Percentiles rank a stretch among this genome's conserved stretches.
Evolutionary conservation across 2,888 invertebrate genomes (phyloP).

Genomic region (Caenorhabditis macrosperma): DNA sequence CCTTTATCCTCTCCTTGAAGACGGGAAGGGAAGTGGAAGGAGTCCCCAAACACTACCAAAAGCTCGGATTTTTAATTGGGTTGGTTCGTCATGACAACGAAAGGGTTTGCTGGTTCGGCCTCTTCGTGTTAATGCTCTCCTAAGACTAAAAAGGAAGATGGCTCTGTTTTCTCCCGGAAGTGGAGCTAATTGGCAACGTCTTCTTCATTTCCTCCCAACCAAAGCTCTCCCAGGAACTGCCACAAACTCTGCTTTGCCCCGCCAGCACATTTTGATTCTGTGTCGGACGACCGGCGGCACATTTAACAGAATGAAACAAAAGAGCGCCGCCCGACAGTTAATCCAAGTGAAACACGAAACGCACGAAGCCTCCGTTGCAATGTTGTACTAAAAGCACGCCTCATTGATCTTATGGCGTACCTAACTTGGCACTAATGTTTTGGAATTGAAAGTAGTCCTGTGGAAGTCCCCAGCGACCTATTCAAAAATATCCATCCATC

Average conservation of each 20-base stretch:
- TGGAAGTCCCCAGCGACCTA: background rate
- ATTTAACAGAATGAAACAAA: slow-evolving; percentile 56
- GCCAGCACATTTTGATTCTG: slow-evolving; percentile 51
- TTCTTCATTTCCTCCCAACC: background rate
- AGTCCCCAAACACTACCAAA: background rate
- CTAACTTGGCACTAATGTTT: slow-evolving; percentile 46
- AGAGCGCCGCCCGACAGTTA: slow-evolving; percentile 39
- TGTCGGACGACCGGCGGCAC: slow-evolving; percentile 30
- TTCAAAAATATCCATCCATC: slow-evolving; percentile 1
- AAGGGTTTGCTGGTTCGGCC: background rate
- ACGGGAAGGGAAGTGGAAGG: too few species aligned
- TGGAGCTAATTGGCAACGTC: slow-evolving; percentile 23
- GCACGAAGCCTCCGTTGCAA: slow-evolving; percentile 24
- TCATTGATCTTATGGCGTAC: slow-evolving; percentile 41
- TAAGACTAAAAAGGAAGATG: background rate
- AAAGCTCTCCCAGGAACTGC: background rate
- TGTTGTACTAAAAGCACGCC: slow-evolving; percentile 53
- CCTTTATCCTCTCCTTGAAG: slow-evolving; percentile 16
- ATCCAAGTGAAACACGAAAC: slow-evolving; percentile 44
- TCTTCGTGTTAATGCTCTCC: background rate
- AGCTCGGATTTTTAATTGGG: slow-evolving; percentile 15
- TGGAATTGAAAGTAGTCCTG: slow-evolving; percentile 26
- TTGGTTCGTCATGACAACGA: slow-evolving; percentile 18
- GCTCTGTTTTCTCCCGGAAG: slow-evolving; percentile 10
- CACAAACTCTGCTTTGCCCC: too few species aligned